Evolutionary conservation across 1,140 invertebrate genomes (phyloP).

Genomic region (Drosophila sp.): DNA sequence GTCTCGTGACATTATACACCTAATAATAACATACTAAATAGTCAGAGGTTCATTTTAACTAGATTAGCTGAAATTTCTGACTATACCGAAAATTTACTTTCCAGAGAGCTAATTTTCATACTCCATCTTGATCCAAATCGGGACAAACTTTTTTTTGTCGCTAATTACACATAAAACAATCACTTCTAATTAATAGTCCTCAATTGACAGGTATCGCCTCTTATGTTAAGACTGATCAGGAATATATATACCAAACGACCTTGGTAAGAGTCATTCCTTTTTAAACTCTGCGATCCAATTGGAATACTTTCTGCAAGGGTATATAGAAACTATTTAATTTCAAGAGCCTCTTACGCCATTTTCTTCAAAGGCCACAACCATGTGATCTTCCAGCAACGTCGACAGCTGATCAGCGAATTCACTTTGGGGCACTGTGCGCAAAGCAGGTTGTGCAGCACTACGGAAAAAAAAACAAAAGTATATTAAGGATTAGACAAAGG

Average conservation of each 20-base stretch:
- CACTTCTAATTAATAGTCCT: too few relatives aligned
- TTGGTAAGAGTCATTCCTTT: not conserved
- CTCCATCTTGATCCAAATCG: too few relatives aligned
- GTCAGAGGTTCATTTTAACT: too few relatives aligned
- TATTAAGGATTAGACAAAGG: not conserved
- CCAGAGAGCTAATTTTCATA: too few relatives aligned
- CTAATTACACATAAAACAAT: too few relatives aligned
- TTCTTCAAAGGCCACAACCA: conserved; percentile 78
- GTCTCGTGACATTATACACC: too few relatives aligned
- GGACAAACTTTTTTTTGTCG: too few relatives aligned
- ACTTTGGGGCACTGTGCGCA: conserved; percentile 60
- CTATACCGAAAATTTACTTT: too few relatives aligned
- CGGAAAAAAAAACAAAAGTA: not conserved
- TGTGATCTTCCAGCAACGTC: conserved; percentile 64
- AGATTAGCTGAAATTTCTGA: too few relatives aligned
- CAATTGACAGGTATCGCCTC: too few relatives aligned
- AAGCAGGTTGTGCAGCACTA: conserved; percentile 59
- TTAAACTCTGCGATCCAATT: not conserved
- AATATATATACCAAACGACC: not conserved
- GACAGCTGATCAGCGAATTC: conserved; percentile 63
- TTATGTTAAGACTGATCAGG: not conserved
- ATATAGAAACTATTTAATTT: not conserved
- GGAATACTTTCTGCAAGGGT: not conserved
- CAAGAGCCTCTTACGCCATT: conserved; percentile 64
- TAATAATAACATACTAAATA: not conserved